These are phyloP conservation scores for Holothuria leucospilota DNA, from an alignment of 53 echinoderm and acorn worm species.

Conservation along the genomic window DNA sequence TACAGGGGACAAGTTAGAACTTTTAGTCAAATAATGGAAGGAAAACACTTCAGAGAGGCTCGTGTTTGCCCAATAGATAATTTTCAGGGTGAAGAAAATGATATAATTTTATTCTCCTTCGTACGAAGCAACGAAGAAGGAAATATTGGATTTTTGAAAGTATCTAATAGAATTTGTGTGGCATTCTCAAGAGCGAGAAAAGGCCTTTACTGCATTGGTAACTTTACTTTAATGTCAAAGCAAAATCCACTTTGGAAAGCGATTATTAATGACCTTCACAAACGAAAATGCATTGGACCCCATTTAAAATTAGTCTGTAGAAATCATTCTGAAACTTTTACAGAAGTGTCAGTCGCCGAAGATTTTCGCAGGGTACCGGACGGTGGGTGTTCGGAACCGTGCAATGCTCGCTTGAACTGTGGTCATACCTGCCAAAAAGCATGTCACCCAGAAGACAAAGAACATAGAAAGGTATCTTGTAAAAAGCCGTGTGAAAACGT, in stretches of 20 bases:
- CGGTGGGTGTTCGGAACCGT: conserved; percentile 58
- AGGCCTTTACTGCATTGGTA: conserved; percentile 86
- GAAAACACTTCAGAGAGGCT: conserved; percentile 7
- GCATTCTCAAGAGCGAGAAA: conserved; percentile 79
- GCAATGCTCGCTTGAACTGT: conserved; percentile 66
- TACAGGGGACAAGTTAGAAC: conserved; percentile 67
- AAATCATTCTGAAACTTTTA: conserved; percentile 52
- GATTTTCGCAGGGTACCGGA: conserved; percentile 60
- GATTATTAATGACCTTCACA: conserved; percentile 47
- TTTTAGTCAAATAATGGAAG: conserved; percentile 59
- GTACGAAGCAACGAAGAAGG: conserved; percentile 83
- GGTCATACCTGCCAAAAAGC: conserved; percentile 62
- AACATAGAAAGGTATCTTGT: conserved; percentile 57
- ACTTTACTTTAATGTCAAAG: conserved; percentile 57
- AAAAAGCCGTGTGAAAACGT: conserved; percentile 39
- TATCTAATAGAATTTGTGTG: conserved; percentile 80
- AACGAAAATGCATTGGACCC: conserved; percentile 3
- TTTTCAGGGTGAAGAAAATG: conserved; percentile 93
- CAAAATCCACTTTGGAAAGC: conserved; percentile 54
- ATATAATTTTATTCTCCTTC: conserved; percentile 83
- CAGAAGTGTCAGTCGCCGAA: conserved; percentile 13
- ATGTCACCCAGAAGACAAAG: conserved; percentile 67
- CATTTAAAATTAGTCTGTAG: conserved; percentile 54
- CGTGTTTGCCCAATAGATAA: conserved; percentile 81
- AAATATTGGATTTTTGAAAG: conserved; percentile 75